These are phyloP conservation scores for Drosophila punjabiensis DNA, from an alignment of 1,140 invertebrate species.

Conservation along the genomic window DNA sequence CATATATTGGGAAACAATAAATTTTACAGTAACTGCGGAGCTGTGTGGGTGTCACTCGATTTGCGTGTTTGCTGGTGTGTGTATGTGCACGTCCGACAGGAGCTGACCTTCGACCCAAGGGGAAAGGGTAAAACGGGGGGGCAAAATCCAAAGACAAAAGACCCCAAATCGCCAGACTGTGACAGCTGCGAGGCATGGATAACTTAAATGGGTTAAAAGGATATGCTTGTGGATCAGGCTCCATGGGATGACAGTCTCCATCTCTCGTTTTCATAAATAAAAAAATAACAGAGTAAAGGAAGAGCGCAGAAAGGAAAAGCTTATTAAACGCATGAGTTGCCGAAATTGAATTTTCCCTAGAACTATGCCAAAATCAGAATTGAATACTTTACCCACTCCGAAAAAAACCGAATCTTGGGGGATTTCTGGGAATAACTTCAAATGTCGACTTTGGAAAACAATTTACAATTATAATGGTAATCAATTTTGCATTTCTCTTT, in stretches of 20 bases:
- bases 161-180: conserved; percentile 80
- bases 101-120: conserved; percentile 72
- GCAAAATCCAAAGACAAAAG: conserved; percentile 66
- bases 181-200: conserved; percentile 80
- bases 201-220: conserved; percentile 83
- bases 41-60: conserved; percentile 29
- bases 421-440: conserved; percentile 28
- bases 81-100: conserved; percentile 53
- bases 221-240: conserved; percentile 59
- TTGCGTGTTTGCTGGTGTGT: conserved; percentile 21
- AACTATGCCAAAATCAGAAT: conserved; percentile 40
- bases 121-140: neutral
- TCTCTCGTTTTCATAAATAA: conserved; percentile 17
- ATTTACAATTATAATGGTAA: conserved; percentile 83
- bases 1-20: conserved; percentile 84
- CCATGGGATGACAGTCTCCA: neutral
- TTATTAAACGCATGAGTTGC: conserved; percentile 55
- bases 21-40: conserved; percentile 67
- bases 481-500: conserved; percentile 66
- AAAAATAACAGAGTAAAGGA: neutral
- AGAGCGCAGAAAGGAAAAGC: conserved; percentile 32
- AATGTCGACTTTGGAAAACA: conserved; percentile 56
- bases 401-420: conserved; percentile 5
- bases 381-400: conserved; percentile 11
- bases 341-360: conserved; percentile 47